Base-by-base conservation (phyloP, 37 sponge, comb jelly and placozoan species). In the Crambe crambe region DNA sequence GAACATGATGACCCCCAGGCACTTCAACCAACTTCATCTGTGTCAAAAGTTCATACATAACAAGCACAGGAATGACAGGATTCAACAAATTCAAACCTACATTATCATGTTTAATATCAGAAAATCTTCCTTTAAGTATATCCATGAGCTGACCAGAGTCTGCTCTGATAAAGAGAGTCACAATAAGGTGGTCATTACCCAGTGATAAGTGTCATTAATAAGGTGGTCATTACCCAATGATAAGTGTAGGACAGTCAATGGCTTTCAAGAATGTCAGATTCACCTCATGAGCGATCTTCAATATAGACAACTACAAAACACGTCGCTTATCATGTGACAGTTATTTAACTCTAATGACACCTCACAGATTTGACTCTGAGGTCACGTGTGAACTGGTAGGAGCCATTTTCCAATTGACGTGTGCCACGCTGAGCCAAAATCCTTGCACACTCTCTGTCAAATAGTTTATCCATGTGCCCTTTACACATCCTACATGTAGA, bases 361-460 rank as follows among this genome's bases (percentile, higher is more conserved):
- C 25, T 58, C 32, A 83, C 88, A 0, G 29, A 17, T 59, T 86
- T 86, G 3, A 83, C 66, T 51, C 76, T 60, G 8, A 82, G 59
- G 58, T 91, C 91, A 43, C 87, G 65, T 22, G 87, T 80, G 39
- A 91, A 91, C 54, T 66, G 56, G 41, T 91, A 86, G 0, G 80
- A 75, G 0, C 71, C 74, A 76, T 42, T 56, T 8, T 84, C 81
- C 21, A 74, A 40, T 44, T 63, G 36, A 2, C 41, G 29, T 8
- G 72, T 38, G 6, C 90, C 90, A 38, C 89, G 29, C 31, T 64
- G 42, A 35, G 76, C 56, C 26, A 83, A 39, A n/a, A 42, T 25
- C 21, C 37, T 67, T 32, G 77, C 85, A 42, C 75, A 67, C 25
- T 77, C 78, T 37, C 60, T 41, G 51, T 62, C 63, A 56, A 88